A percentile compares a stretch with the other conserved stretches of the same genome.
phyloP scores from a whole-genome alignment of 2,113 vertebrate genomes.

The Cephalophus harveyi region DNA sequence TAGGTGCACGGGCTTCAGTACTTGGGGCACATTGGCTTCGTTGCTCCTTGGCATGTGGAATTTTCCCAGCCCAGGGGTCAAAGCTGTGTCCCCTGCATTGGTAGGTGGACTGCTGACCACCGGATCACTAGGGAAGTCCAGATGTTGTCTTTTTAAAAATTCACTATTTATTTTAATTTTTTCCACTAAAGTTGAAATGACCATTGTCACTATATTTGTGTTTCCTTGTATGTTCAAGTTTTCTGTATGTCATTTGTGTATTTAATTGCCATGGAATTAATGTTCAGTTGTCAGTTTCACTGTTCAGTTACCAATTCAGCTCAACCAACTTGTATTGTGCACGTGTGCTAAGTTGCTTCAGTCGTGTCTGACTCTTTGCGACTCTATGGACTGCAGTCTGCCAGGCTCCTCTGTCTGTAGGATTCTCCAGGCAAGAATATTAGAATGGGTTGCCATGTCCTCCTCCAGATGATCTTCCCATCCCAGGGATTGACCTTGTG shows the following conservation, averaged over 20 bases:
- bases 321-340: background rate
- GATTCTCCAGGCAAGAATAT: background rate
- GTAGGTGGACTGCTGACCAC: background rate
- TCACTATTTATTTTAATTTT: background rate
- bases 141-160: background rate
- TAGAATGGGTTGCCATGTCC: background rate
- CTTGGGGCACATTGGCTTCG: background rate
- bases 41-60: background rate
- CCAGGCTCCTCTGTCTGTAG: background rate
- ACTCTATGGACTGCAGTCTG: background rate
- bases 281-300: background rate
- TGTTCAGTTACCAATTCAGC: background rate
- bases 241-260: background rate
- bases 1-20: background rate
- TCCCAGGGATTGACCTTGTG: background rate
- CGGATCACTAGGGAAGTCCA: background rate
- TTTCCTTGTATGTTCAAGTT: background rate
- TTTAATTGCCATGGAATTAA: background rate
- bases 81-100: background rate
- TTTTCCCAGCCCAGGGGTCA: background rate
- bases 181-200: background rate
- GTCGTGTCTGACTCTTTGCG: rapidly evolving
- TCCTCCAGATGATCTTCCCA: background rate
- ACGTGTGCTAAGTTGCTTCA: background rate
- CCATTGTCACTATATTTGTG: background rate